phyloP scores from a whole-genome alignment of 1,140 invertebrate species.

The Tetraneura akinire region DNA sequence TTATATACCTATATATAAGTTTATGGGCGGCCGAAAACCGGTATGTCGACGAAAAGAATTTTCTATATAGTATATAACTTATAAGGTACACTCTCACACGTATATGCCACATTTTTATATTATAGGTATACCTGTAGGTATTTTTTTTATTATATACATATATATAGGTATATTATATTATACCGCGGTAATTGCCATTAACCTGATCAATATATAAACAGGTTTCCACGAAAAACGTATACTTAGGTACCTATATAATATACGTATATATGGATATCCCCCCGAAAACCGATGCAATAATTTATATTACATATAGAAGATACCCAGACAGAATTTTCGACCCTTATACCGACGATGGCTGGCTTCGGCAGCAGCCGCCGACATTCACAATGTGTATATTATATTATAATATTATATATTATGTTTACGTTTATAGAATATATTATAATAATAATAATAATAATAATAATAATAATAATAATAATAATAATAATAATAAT shows the following conservation, averaged over 20 bases:
- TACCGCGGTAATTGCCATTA: conserved; percentile 27
- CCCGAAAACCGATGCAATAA: not conserved
- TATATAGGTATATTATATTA: not conserved
- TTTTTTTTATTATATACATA: conserved; percentile 7
- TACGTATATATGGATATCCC: not conserved
- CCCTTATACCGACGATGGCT: not conserved
- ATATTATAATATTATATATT: not conserved
- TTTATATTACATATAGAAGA: not conserved
- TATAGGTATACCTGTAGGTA: not conserved
- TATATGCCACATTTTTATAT: not conserved
- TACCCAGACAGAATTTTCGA: not conserved
- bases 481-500: too few species aligned
- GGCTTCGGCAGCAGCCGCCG: not conserved
- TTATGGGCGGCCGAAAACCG: conserved; percentile 24
- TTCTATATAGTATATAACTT: not conserved
- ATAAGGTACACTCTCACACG: not conserved
- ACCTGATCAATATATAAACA: conserved; percentile 11
- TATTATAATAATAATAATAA: too few species aligned
- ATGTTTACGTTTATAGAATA: not conserved
- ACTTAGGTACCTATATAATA: too few species aligned
- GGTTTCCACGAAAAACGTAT: conserved; percentile 15
- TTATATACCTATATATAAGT: not conserved
- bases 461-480: too few species aligned
- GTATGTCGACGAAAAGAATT: conserved; percentile 31
- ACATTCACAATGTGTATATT: not conserved